A percentile compares a stretch with the other conserved stretches of the same genome.
phyloP scores from a whole-genome alignment of 2,113 vertebrate genomes.

The Brachyhypopomus occidentalis region DNA sequence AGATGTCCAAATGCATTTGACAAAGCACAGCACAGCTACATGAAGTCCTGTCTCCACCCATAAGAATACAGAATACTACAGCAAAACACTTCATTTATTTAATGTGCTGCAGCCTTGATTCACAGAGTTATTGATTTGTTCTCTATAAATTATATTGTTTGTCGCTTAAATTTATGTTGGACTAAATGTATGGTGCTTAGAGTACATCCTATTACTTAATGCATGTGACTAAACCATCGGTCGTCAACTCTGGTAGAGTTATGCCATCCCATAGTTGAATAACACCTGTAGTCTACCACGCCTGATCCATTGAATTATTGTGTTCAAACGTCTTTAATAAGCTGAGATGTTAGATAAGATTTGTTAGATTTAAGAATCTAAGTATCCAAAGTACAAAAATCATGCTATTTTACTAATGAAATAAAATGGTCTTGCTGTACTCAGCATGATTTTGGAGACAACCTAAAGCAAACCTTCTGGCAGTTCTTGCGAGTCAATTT shows the following conservation, averaged over 20 bases:
- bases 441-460: neutral
- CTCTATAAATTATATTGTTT: neutral
- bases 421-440: neutral
- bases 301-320: too few species aligned
- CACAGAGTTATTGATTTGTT: slow-evolving; percentile 6
- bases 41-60: slow-evolving; percentile 27
- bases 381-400: neutral
- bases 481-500: slow-evolving; percentile 15
- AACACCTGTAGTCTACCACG: too few species aligned
- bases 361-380: too few species aligned
- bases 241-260: too few species aligned
- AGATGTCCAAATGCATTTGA: slow-evolving; percentile 25
- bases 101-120: neutral
- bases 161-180: neutral
- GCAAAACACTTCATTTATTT: slow-evolving; percentile 5
- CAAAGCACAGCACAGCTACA: slow-evolving; percentile 41
- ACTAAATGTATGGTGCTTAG: too few species aligned
- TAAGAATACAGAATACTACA: slow-evolving; percentile 9
- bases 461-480: neutral
- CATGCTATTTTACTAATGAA: neutral
- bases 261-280: too few species aligned
- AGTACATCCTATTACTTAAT: too few species aligned
- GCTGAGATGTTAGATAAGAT: too few species aligned
- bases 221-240: too few species aligned
- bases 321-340: too few species aligned